Percentiles rank a stretch among this genome's conserved stretches.
These are phyloP conservation scores for Spicauda simplicius DNA, from an alignment of 2,888 invertebrate genomes.

Conservation along the genomic window DNA sequence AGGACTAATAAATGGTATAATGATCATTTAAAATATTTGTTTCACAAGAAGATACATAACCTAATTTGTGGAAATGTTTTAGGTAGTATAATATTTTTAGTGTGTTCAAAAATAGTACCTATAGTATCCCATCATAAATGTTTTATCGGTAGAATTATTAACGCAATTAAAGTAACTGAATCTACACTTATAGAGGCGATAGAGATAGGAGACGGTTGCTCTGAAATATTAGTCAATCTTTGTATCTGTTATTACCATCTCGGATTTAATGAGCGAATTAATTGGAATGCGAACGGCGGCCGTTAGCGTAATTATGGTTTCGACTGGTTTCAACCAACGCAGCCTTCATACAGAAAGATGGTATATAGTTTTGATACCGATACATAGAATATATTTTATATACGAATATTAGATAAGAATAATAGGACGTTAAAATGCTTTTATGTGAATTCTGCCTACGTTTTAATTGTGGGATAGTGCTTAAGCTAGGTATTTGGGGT, in stretches of 20 bases:
- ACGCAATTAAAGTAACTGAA: constrained; percentile 24
- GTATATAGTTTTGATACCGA: background rate
- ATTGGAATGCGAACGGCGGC: constrained; percentile 67
- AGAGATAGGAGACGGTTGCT: constrained; percentile 32
- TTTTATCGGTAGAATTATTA: constrained; percentile 15
- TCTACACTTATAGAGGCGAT: constrained; percentile 23
- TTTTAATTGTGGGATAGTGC: no score
- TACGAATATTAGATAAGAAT: no score
- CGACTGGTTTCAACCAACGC: constrained; percentile 47
- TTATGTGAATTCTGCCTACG: no score
- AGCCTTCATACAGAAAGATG: constrained; percentile 7
- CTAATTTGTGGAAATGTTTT: no score
- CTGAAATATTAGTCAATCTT: constrained; percentile 47
- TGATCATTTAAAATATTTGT: no score
- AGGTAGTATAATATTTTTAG: no score
- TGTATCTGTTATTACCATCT: constrained; percentile 68
- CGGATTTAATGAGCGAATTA: constrained; percentile 74
- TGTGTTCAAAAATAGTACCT: no score
- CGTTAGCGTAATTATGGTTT: constrained; percentile 52
- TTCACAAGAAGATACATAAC: no score
- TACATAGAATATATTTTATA: background rate
- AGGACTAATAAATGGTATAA: no score
- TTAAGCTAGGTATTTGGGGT: no score
- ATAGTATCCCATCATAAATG: no score
- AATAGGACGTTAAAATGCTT: no score